A percentile compares a stretch with the other conserved stretches of the same genome.
Conservation (phyloP, 2,888 invertebrate species). For the Chrysodeixis includens region DNA sequence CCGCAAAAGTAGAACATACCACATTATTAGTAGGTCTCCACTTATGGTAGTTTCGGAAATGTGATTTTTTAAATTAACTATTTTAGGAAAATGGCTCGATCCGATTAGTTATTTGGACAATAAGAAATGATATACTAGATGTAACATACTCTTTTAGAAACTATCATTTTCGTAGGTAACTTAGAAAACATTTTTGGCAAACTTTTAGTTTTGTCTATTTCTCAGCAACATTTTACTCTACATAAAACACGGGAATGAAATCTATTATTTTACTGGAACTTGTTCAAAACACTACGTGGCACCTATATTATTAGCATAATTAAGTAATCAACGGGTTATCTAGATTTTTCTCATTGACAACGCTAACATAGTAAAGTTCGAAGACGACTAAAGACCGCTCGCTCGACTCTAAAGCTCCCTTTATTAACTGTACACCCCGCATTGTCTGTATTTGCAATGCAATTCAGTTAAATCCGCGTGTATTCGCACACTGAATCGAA, state of each 20-base stretch:
- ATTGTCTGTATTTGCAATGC: constrained; percentile 57
- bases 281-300: too few relatives aligned
- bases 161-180: too few relatives aligned
- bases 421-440: constrained; percentile 41
- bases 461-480: constrained; percentile 56
- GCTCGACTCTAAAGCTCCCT: constrained; percentile 38
- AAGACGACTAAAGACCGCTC: constrained; percentile 9
- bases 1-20: constrained; percentile 66
- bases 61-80: background rate
- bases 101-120: background rate
- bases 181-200: too few relatives aligned
- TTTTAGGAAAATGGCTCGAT: background rate
- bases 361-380: background rate
- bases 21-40: constrained; percentile 49
- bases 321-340: too few relatives aligned
- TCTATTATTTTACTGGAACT: too few relatives aligned
- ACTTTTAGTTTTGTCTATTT: too few relatives aligned
- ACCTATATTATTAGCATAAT: too few relatives aligned
- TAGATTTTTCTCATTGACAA: background rate
- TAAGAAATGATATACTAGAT: too few relatives aligned
- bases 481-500: constrained; percentile 60
- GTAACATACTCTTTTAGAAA: too few relatives aligned
- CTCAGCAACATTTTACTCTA: too few relatives aligned
- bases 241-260: too few relatives aligned
- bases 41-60: constrained; percentile 25